Base-by-base conservation (phyloP, 2,888 invertebrate genomes). In the Cerastis rubricosa region DNA sequence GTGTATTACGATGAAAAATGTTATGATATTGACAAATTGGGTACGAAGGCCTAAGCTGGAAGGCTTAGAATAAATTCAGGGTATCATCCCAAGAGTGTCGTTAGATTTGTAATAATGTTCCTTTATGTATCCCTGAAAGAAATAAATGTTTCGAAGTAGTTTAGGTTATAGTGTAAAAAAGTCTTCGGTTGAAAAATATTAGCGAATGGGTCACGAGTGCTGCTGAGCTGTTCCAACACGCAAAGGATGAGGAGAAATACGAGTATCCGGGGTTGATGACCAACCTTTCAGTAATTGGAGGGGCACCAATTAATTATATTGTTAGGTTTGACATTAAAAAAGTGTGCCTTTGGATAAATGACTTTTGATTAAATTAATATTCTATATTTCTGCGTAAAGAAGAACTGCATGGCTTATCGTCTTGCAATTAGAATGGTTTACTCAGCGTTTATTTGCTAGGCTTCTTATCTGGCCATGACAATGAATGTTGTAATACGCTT, bases 1-100 rank as follows among this genome's bases (percentile, higher is more conserved):
- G 40, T 57, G n/a, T 35, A 22, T 47, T 65, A 71, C 35, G 45
- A 59, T 59, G 49, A 51, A 45, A 29, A 19, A 66, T 35, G 22
- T 59, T 49, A 25, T 17, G n/a, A 57, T 80, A 78, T 54, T 78
- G 49, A 35, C 19, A 51, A 81, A 66, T 80, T 81, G 11, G 25
- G 7, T 45, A 25, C 12, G 29, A 17, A 45, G 19, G 45, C 9
- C 6, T 35, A 7, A 69, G 35, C 49, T 61, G 17, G 2, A 45
- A 45, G 0, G 40, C 22, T 35, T 51, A 51, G 0, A 29, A 78
- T 29, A 78, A 25, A 40, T 17, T 43, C 65, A 59, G 59, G 76
- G 19, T 12, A 8, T 43, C 3, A 68, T 43, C 59, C 51, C 45
- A 45, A 54, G 12, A 17, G 54, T 57, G 35, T 75, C 19, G 25